Percentiles rank a stretch among this genome's conserved stretches.
These are phyloP conservation scores for Cancer borealis DNA, from an alignment of 2,888 invertebrate genomes.

Conservation along the genomic window DNA sequence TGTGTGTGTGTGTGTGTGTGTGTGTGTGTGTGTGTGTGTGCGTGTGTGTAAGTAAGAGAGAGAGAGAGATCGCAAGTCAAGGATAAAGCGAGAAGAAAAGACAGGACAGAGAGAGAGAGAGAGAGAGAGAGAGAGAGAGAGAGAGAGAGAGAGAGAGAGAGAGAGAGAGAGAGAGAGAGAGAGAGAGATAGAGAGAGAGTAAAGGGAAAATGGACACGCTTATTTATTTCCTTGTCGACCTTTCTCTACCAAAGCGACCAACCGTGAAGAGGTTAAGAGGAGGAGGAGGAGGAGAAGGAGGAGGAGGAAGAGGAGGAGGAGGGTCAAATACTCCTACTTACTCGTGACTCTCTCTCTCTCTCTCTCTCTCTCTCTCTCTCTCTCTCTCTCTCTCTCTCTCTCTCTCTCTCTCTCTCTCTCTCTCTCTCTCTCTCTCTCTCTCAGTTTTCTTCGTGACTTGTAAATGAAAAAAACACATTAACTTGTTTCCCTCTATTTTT, in stretches of 20 bases:
- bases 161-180: conserved; percentile 54
- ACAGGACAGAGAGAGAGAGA: background rate
- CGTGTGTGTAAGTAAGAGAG: background rate
- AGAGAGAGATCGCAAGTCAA: background rate
- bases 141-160: conserved; percentile 55
- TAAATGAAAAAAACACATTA: background rate
- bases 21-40: conserved; percentile 18
- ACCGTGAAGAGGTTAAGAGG: conserved; percentile 2
- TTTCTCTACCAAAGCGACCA: background rate
- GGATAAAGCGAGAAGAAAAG: background rate
- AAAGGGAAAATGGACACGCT: background rate
- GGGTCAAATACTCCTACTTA: background rate
- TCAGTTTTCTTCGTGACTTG: background rate
- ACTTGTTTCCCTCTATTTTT: background rate
- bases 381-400: background rate
- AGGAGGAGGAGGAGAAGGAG: conserved; percentile 34
- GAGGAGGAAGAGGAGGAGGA: conserved; percentile 35
- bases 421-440: background rate
- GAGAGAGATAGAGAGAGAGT: conserved; percentile 51
- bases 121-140: conserved; percentile 16
- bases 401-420: background rate
- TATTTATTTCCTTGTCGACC: conserved; percentile 1
- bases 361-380: conserved; percentile 20
- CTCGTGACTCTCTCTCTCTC: background rate
- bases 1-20: conserved; percentile 33